Evolutionary conservation across 2,888 invertebrate species (phyloP).

Genomic region (Lordiphosa andalusiaca): DNA sequence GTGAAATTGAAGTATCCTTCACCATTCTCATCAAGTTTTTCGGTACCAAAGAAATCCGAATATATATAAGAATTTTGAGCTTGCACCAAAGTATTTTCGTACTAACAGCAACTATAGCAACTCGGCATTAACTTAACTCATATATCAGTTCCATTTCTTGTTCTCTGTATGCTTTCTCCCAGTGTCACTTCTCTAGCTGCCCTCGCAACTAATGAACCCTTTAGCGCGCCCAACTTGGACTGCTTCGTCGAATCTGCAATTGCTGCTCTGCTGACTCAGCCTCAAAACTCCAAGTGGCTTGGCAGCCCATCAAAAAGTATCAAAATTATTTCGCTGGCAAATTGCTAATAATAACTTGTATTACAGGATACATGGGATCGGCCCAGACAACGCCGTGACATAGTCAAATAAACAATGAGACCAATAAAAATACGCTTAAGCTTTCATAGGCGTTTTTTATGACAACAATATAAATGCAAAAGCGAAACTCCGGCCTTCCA

Average conservation of each 20-base stretch:
- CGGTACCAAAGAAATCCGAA: too few relatives aligned
- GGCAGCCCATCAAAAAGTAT: slow-evolving; percentile 57
- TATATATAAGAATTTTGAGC: too few relatives aligned
- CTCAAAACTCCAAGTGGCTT: slow-evolving; percentile 5
- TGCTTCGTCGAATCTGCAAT: slow-evolving; percentile 42
- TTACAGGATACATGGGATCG: slow-evolving; percentile 44
- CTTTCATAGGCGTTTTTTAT: slow-evolving; percentile 78
- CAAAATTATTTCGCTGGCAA: slow-evolving; percentile 69
- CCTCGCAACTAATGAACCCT: slow-evolving; percentile 19
- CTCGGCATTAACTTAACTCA: too few relatives aligned
- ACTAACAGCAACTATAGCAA: too few relatives aligned
- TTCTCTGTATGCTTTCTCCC: too few relatives aligned
- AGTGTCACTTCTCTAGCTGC: slow-evolving; percentile 11
- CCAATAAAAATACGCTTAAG: slow-evolving; percentile 76
- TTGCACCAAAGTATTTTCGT: too few relatives aligned
- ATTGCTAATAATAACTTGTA: slow-evolving; percentile 75
- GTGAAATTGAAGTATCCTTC: too few relatives aligned
- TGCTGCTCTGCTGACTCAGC: slow-evolving; percentile 55
- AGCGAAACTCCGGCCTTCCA: slow-evolving; percentile 35
- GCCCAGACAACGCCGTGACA: slow-evolving; percentile 60
- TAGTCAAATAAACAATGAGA: slow-evolving; percentile 72
- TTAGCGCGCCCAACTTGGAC: slow-evolving; percentile 28
- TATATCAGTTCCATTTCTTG: too few relatives aligned
- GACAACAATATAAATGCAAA: slow-evolving; percentile 77
- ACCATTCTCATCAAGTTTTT: too few relatives aligned